Evolutionary conservation across 2,888 invertebrate species (phyloP).

Genomic region (Lathronympha strigana): DNA sequence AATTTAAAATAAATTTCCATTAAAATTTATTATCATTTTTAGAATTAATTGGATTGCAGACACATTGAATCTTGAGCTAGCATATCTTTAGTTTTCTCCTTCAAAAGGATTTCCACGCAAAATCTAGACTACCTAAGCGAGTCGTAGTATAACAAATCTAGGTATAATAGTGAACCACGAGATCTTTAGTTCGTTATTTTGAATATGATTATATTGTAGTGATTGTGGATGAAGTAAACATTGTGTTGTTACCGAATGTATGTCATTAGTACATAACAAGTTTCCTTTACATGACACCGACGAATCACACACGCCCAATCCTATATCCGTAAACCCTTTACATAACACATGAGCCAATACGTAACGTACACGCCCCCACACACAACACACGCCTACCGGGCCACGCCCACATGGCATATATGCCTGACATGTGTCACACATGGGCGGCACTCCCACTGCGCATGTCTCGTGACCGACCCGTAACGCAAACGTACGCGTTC

Average conservation of each 20-base stretch:
- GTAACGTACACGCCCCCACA: conserved; percentile 49
- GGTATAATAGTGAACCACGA: too few relatives aligned
- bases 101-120: too few relatives aligned
- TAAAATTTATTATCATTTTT: too few relatives aligned
- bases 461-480: conserved; percentile 60
- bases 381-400: conserved; percentile 67
- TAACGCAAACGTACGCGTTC: conserved; percentile 59
- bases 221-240: neutral
- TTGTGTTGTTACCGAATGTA: neutral
- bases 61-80: too few relatives aligned
- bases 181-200: too few relatives aligned
- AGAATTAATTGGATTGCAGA: too few relatives aligned
- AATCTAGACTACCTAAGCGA: too few relatives aligned
- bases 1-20: too few relatives aligned
- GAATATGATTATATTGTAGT: neutral
- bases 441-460: conserved; percentile 32
- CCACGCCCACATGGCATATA: conserved; percentile 68
- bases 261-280: neutral
- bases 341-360: conserved; percentile 42
- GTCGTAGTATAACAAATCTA: too few relatives aligned
- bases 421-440: conserved; percentile 47
- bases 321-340: conserved; percentile 33
- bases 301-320: conserved; percentile 20
- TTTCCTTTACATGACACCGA: neutral
- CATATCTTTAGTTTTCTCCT: too few relatives aligned